phyloP scores from a whole-genome alignment of 2,113 vertebrate species.

The Acanthisitta chloris region DNA sequence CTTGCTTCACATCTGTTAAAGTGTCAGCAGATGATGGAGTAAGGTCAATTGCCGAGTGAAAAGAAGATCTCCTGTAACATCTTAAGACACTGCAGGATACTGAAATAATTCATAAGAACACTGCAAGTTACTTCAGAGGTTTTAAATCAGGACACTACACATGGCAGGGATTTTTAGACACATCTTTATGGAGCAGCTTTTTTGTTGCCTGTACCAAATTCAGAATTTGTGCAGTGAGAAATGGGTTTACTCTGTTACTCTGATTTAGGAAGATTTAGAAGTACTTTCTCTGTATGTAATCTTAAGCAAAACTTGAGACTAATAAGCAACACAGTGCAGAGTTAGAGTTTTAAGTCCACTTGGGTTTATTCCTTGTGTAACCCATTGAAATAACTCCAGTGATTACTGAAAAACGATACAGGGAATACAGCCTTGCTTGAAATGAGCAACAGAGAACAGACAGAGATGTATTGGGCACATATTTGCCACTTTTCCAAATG shows the following conservation, averaged over 20 bases:
- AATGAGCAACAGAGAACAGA: background rate
- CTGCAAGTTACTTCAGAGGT: background rate
- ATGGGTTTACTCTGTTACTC: slow-evolving; percentile 20
- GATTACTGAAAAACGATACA: background rate
- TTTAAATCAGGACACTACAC: slow-evolving; percentile 20
- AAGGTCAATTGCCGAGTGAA: background rate
- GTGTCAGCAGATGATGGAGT: background rate
- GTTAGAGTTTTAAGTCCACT: background rate
- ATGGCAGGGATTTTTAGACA: background rate
- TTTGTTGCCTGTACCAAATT: slow-evolving; percentile 66
- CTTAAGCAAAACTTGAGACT: background rate
- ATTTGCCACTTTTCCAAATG: background rate
- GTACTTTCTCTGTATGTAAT: background rate
- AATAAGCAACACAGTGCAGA: background rate
- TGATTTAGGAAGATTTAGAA: slow-evolving; percentile 11
- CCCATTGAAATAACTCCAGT: background rate
- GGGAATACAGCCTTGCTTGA: background rate
- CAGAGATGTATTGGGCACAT: background rate
- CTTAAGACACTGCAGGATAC: background rate
- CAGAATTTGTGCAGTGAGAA: slow-evolving; percentile 42
- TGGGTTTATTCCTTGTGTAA: background rate
- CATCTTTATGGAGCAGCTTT: background rate
- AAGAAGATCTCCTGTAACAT: background rate
- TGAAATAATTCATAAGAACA: background rate
- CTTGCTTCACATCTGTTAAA: background rate